Evolutionary conservation across 2,113 vertebrate genomes (phyloP).

Genomic region (Hippocampus comes): DNA sequence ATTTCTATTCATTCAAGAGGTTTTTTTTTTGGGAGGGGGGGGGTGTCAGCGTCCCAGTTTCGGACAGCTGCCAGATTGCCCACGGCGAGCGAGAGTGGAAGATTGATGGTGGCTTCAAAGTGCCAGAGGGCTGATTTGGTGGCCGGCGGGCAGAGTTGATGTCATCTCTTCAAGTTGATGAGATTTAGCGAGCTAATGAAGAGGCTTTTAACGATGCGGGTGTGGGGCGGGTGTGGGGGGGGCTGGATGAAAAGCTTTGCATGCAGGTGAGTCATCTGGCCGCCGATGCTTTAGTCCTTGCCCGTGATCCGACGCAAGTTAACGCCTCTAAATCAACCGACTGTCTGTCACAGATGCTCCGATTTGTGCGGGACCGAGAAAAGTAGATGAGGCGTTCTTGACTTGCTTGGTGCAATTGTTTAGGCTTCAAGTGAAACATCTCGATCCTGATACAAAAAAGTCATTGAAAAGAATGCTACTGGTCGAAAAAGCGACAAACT

Average conservation of each 20-base stretch:
- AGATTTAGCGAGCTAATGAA: conserved; percentile 46
- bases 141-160: conserved; percentile 54
- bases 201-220: conserved; percentile 16
- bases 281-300: background rate
- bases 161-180: conserved; percentile 53
- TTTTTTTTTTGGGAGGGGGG: background rate
- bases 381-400: background rate
- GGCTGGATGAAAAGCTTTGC: conserved; percentile 23
- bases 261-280: background rate
- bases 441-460: no score
- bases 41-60: background rate
- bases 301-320: conserved; percentile 17
- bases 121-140: conserved; percentile 42
- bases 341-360: background rate
- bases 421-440: background rate
- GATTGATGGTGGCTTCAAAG: conserved; percentile 25
- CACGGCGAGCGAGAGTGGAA: background rate
- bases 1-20: background rate
- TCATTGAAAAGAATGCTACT: no score
- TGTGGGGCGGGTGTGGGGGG: background rate
- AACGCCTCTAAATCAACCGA: background rate
- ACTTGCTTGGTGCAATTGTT: background rate
- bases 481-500: no score
- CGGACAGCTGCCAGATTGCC: background rate
- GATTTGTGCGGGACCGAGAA: background rate